Evolutionary conservation across 2,113 vertebrate species (phyloP), one percentile per base, ranked within the genome.

Genomic region (Eulemur macaco): DNA sequence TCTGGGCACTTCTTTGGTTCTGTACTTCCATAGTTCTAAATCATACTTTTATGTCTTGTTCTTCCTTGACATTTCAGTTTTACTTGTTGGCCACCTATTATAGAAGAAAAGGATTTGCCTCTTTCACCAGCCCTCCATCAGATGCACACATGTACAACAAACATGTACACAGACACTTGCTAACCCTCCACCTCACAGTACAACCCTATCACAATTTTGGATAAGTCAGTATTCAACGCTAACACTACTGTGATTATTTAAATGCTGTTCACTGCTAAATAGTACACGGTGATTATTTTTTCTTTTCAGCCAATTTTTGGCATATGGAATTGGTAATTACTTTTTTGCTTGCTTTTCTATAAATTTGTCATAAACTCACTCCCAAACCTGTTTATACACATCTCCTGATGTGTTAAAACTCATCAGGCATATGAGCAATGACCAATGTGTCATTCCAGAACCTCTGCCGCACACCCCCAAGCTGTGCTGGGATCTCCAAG

Each of bases 311-410:
- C 18, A 80, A 69, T 63, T 80, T 73, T 64, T 78, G 84, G 9
- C 31, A 6, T 45, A 47, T 15, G 10, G 17, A 90, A 78, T 68
- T 74, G 88, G 25, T 60, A 76, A 34, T 50, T 91, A 88, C 27
- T 52, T 71, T 78, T 63, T 91, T 60, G 68, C 54, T 73, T 66
- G 12, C 25, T 60, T 81, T 83, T 86, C 74, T 84, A 78, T 74
- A 68, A 89, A 73, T 15, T 54, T 29, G 13, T 83, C 39, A 86
- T 15, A 27, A 47, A 34, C 52, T 91, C 54, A 86, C 45, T 9
- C 52, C 42, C 29, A 63, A 77, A 42, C 42, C 34, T 64, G 34
- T 71, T 91, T 68, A 78, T 25, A 15, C 17, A 87, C 84, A 83
- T 58, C 47, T 86, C 37, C 87, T 52, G 34, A 77, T 66, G 21